Evolutionary conservation across 2,797 vertebrate genomes (phyloP).

Genomic region (Molossus molossus): DNA sequence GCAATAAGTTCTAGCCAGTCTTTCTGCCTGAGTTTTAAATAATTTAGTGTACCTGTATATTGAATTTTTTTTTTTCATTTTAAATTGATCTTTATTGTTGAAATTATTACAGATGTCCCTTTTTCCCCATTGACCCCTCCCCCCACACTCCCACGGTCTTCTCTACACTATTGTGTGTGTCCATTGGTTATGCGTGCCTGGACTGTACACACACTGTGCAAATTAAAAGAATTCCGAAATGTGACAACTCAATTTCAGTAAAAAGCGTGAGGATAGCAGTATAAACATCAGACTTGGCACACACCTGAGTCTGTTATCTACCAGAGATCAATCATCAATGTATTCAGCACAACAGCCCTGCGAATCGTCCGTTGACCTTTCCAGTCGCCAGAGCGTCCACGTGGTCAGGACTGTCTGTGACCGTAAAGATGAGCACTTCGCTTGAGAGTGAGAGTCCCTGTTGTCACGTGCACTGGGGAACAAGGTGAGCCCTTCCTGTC

Average conservation of each 20-base stretch:
- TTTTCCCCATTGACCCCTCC: too few relatives aligned
- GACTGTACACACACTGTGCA: not conserved
- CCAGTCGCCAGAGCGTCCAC: not conserved
- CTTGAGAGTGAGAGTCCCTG: slow-evolving; percentile 70
- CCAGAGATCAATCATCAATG: slow-evolving; percentile 57
- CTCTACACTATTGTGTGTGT: too few relatives aligned
- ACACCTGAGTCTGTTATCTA: slow-evolving; percentile 24
- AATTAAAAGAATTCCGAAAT: not conserved
- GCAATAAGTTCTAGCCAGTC: not conserved
- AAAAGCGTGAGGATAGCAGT: not conserved
- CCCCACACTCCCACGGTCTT: too few relatives aligned
- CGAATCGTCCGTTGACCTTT: slow-evolving; percentile 59
- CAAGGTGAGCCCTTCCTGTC: slow-evolving; percentile 72
- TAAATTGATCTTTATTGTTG: too few relatives aligned
- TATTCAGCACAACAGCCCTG: slow-evolving; percentile 23
- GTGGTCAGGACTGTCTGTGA: slow-evolving; percentile 38
- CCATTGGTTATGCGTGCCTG: too few relatives aligned
- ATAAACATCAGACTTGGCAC: slow-evolving; percentile 56
- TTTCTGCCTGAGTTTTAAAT: not conserved
- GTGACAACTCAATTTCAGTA: not conserved
- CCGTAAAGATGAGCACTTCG: slow-evolving; percentile 68
- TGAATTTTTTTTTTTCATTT: not conserved
- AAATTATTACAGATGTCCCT: too few relatives aligned
- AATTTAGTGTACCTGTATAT: not conserved
- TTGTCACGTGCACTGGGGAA: slow-evolving; percentile 69